Evolutionary conservation across 2,888 invertebrate species (phyloP).

Genomic region (Ditula angustiorana): DNA sequence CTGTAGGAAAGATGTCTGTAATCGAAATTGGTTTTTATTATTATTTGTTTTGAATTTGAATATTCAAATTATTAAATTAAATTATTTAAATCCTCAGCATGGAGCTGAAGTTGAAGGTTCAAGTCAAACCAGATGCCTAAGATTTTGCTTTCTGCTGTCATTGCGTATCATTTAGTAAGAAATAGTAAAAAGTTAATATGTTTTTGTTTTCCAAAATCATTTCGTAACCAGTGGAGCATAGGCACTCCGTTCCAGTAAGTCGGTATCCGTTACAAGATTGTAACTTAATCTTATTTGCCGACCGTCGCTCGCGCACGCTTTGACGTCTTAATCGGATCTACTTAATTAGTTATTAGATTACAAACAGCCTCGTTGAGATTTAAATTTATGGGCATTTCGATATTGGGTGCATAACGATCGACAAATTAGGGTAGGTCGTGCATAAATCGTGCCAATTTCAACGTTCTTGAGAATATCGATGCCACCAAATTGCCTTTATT

Average conservation of each 20-base stretch:
- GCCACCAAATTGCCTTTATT: conserved; percentile 20
- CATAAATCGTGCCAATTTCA: conserved; percentile 45
- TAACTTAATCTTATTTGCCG: conserved; percentile 75
- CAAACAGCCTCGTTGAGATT: conserved; percentile 60
- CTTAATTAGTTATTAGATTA: conserved; percentile 73
- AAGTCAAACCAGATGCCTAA: too few species aligned
- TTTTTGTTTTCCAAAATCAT: neutral
- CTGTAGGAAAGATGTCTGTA: too few species aligned
- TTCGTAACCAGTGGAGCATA: conserved; percentile 28
- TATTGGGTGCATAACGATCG: conserved; percentile 66
- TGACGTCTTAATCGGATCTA: conserved; percentile 84
- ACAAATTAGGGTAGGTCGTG: conserved; percentile 74
- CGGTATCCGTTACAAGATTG: conserved; percentile 62
- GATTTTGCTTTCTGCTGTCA: too few species aligned
- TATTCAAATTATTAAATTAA: too few species aligned
- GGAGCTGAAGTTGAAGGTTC: too few species aligned
- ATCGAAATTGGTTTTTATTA: too few species aligned
- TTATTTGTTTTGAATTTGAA: too few species aligned
- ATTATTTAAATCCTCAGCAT: too few species aligned
- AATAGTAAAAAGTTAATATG: too few species aligned
- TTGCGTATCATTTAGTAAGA: too few species aligned
- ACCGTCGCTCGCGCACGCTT: conserved; percentile 71
- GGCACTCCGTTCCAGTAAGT: conserved; percentile 11
- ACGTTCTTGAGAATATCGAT: conserved; percentile 11
- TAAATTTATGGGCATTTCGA: conserved; percentile 66